Conservation (phyloP, 2,888 invertebrate species). For the Drosophila mettleri region DNA sequence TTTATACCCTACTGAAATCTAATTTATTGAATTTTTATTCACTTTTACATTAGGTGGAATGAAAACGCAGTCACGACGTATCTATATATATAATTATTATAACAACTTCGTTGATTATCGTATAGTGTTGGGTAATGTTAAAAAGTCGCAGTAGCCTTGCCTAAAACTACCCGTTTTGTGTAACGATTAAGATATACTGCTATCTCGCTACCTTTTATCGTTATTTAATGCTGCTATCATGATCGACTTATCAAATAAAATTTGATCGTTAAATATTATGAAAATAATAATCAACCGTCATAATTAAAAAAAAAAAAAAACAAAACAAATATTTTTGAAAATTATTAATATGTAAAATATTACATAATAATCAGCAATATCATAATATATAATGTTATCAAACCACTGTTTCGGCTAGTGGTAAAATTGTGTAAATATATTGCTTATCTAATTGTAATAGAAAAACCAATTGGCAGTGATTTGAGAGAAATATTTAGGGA, state of each 20-base stretch:
- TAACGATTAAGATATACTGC: conserved; percentile 17
- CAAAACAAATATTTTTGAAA: neutral
- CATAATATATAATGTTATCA: neutral
- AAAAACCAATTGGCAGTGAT: neutral
- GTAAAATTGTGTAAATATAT: neutral
- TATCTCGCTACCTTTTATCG: no score
- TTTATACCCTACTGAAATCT: conserved; percentile 39
- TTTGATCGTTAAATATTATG: neutral
- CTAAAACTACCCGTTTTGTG: conserved; percentile 3
- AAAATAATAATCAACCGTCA: neutral
- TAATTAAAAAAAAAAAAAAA: neutral
- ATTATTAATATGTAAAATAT: neutral
- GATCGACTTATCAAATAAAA: neutral
- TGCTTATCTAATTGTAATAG: neutral
- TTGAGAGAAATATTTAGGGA: neutral
- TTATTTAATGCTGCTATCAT: neutral
- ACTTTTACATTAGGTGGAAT: conserved; percentile 70
- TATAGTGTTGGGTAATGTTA: conserved; percentile 36
- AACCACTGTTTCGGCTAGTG: neutral
- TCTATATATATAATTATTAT: conserved; percentile 60
- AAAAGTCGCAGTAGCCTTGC: neutral
- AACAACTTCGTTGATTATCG: conserved; percentile 60
- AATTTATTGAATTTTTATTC: conserved; percentile 43
- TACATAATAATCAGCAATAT: neutral
- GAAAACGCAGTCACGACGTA: conserved; percentile 59